A percentile compares a stretch with the other conserved stretches of the same genome.
These are phyloP conservation scores for Drosophila rufa DNA, from an alignment of 1,140 invertebrate species.

Conservation along the genomic window DNA sequence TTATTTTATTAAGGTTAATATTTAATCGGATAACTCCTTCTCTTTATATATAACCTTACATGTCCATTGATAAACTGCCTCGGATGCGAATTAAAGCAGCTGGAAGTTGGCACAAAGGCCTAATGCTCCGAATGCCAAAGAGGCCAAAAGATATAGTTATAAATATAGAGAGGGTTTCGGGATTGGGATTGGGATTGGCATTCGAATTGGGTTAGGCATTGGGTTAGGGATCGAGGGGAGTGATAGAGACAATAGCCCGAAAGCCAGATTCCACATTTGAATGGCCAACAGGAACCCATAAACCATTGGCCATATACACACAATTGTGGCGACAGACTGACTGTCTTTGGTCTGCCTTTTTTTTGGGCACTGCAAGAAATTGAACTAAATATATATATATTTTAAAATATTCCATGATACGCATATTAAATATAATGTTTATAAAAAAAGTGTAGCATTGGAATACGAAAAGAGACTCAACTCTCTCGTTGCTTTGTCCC, in stretches of 20 bases:
- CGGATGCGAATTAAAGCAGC: conserved; percentile 18
- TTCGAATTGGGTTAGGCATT: background rate
- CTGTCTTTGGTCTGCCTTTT: conserved; percentile 18
- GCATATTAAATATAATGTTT: too few species aligned
- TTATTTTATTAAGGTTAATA: too few species aligned
- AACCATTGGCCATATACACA: conserved; percentile 46
- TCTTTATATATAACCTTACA: too few species aligned
- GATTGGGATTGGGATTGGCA: background rate
- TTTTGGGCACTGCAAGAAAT: background rate
- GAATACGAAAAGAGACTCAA: background rate
- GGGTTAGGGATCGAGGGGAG: background rate
- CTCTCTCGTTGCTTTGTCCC: background rate
- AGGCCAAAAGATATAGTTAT: conserved; percentile 36
- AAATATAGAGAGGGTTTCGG: conserved; percentile 20
- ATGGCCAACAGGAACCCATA: conserved; percentile 45
- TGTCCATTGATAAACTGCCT: conserved; percentile 17
- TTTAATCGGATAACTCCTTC: too few species aligned
- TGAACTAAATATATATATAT: too few species aligned
- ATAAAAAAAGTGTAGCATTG: background rate
- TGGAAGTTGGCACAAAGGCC: conserved; percentile 34
- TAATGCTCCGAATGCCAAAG: conserved; percentile 18
- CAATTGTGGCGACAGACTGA: conserved; percentile 48
- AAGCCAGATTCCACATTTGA: conserved; percentile 48
- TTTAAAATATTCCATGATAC: too few species aligned
- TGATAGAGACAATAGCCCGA: conserved; percentile 40